Percentiles rank a stretch among this genome's conserved stretches.
Evolutionary conservation across 2,888 invertebrate species (phyloP).

Genomic region (Hedychridium roseum): DNA sequence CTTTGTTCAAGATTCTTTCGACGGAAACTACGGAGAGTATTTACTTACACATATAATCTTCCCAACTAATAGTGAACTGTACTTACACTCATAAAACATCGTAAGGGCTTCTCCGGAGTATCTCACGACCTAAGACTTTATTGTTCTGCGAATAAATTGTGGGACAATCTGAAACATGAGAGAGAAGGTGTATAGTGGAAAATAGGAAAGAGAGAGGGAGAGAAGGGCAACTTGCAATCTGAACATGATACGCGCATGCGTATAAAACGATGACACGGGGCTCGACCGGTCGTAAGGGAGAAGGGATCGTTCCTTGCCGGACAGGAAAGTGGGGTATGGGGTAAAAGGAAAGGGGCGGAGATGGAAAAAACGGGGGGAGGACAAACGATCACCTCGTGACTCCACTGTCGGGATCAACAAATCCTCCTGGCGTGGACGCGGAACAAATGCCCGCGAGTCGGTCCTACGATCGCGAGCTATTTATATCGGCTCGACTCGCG

Average conservation of each 20-base stretch:
- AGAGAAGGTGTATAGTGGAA: background rate
- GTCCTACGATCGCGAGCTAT: constrained; percentile 29
- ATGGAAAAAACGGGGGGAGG: constrained; percentile 3
- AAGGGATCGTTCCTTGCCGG: background rate
- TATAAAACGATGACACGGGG: constrained; percentile 14
- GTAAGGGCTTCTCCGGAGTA: no score
- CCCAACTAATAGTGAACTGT: no score
- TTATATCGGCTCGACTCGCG: constrained; percentile 26
- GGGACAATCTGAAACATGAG: no score
- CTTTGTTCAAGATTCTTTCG: no score
- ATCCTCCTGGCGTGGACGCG: constrained; percentile 33
- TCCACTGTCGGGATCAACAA: constrained; percentile 38
- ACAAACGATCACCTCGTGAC: constrained; percentile 23
- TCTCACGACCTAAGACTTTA: no score
- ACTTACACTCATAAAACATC: no score
- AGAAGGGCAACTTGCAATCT: no score
- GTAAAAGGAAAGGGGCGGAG: background rate
- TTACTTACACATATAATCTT: no score
- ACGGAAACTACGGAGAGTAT: no score
- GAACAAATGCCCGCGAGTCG: constrained; percentile 36
- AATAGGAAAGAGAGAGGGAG: constrained; percentile 4
- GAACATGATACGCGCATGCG: constrained; percentile 8
- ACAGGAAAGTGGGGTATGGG: background rate
- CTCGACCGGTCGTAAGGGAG: background rate
- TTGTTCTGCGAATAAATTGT: no score